Evolutionary conservation across 2,113 vertebrate species (phyloP).

Genomic region (Dicerorhinus sumatrensis): DNA sequence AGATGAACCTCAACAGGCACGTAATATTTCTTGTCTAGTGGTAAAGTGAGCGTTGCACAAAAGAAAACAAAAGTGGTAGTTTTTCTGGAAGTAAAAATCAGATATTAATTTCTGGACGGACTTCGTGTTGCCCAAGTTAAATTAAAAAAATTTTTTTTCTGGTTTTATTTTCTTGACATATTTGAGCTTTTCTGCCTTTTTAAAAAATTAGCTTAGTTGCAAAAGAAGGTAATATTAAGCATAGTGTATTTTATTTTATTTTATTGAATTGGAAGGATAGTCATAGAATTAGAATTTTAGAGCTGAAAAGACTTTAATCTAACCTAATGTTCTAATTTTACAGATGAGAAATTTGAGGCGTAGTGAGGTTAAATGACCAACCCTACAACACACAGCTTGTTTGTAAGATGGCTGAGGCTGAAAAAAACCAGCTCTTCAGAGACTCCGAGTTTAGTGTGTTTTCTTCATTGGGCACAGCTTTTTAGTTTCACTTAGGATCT

Average conservation of each 20-base stretch:
- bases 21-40: not conserved
- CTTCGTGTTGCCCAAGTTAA: constrained; percentile 29
- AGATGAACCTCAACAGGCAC: not conserved
- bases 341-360: not conserved
- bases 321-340: constrained; percentile 43
- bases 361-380: not conserved
- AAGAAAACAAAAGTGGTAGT: not conserved
- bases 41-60: not conserved
- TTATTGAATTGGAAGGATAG: not conserved
- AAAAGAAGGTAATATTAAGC: not conserved
- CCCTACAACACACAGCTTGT: not conserved
- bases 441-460: not conserved
- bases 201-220: not conserved
- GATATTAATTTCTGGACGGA: constrained; percentile 57
- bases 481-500: not conserved
- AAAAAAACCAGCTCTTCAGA: not conserved
- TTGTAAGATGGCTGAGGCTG: not conserved
- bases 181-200: not conserved
- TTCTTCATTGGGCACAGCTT: not conserved
- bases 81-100: constrained; percentile 58
- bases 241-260: constrained; percentile 7
- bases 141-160: not conserved
- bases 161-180: constrained; percentile 5
- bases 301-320: constrained; percentile 11
- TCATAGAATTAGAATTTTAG: not conserved